phyloP scores from a whole-genome alignment of 2,888 invertebrate species.

The Nomada ferruginata region DNA sequence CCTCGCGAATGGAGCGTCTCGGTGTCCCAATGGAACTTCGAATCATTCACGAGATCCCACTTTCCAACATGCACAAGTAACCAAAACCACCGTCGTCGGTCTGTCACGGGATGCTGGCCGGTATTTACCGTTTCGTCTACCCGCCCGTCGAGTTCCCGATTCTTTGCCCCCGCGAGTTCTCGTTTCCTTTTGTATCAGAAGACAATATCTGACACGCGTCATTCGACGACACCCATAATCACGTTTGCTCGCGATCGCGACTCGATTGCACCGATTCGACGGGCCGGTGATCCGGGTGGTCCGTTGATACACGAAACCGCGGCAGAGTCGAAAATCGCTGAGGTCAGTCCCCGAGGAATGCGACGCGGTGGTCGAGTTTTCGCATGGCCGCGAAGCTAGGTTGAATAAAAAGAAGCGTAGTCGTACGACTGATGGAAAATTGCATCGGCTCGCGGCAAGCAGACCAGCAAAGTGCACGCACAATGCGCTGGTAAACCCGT shows the following conservation, averaged over 20 bases:
- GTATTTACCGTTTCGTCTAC: conserved; percentile 36
- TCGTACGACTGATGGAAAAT: conserved; percentile 25
- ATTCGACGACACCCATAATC: background rate
- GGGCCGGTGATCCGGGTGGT: background rate
- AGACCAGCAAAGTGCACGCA: conserved; percentile 40
- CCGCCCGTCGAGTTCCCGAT: conserved; percentile 8
- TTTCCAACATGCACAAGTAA: conserved; percentile 23
- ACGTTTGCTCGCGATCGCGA: background rate
- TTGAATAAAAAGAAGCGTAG: background rate
- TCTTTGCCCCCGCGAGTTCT: conserved; percentile 2
- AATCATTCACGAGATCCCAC: conserved; percentile 44
- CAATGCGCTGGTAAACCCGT: conserved; percentile 69
- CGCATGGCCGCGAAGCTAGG: background rate
- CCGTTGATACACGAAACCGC: background rate
- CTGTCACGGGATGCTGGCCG: conserved; percentile 12
- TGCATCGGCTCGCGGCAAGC: background rate
- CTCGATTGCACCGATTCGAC: background rate
- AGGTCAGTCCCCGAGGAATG: conserved; percentile 4
- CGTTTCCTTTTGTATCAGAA: background rate
- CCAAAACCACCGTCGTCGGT: background rate
- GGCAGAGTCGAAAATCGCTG: background rate
- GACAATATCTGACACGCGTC: background rate
- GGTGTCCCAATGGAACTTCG: conserved; percentile 8
- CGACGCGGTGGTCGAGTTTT: background rate
- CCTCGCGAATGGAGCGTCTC: conserved; percentile 22